Base-by-base conservation (phyloP, 2,888 invertebrate genomes). In the Agrenia bidenticulata region DNA sequence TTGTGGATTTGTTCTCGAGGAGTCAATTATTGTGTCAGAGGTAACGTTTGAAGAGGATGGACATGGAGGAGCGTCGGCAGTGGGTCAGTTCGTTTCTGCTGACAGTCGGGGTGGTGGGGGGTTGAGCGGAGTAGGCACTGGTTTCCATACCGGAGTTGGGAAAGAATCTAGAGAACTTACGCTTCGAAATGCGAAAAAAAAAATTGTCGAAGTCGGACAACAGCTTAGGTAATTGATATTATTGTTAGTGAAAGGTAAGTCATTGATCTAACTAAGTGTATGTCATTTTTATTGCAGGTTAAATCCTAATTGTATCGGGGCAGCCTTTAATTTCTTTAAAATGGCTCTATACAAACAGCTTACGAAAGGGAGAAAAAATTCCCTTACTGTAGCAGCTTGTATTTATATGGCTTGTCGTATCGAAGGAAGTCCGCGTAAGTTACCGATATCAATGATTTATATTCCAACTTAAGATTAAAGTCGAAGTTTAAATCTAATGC, bases 331-430 rank as follows among this genome's bases (percentile, higher is more conserved):
- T 79, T 94, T 94, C 80, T 96, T 94, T 81, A 94, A 93, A 81
- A 89, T 94, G 89, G 94, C 94, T 15, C 79, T 94, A 15, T 85
- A 86, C 59, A 83, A 88, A 17, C 89, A 92, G 77, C 81, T 94
- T 53, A 99, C 98, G 0, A 87, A 94, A 76, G 98, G 99, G 11
- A 84, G 99, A 39, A 91, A 89, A 75, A 89, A 91, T 72, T 86
- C 88, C 15, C 92, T 94, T 78, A 94, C 98, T 58, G 89, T 95
- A 78, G 97, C 97, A 37, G 96, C 98, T 26, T 99, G 98, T 80
- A 89, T 99, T 1, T 99, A 99, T 79, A 90, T 99, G 79, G 96
- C 96, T 0, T 98, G 98, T 78, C 85, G 98, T 72, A 90, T 92
- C 1, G 95, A 97, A 81, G 92, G 91, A 76, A 96, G 96, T 66